Evolutionary conservation across 1,140 invertebrate species (phyloP), one percentile per base, ranked within the genome.

Genomic region (Tetramorium parvispinum): DNA sequence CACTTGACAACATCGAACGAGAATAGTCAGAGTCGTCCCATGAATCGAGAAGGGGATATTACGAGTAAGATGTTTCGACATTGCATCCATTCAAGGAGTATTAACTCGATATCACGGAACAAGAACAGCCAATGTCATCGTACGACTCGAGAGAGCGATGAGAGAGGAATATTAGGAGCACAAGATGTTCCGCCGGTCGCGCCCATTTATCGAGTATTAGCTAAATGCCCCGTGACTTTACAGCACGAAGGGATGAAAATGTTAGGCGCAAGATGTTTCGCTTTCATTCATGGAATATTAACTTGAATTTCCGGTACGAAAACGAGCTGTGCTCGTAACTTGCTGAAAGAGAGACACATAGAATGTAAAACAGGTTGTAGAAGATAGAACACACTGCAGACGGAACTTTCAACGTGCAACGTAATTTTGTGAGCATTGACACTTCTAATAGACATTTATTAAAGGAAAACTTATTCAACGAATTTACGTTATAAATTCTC

Each of bases 121-220:
- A 83, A 49, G 53, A 83, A 59, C 53, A 6, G 18, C 16, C 79
- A 82, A 71, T 43, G 79, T 82, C 79, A 57, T n/a, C 21, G 37
- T 75, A 16, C n/a, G 65, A 68, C 32, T 55, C 32, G 32, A 24
- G 32, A 24, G 3, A 55, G 37, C 21, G 49, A 43, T 43, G 78
- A 24, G 40, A 6, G 7, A 40, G 32, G 24, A 59, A 51, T 46
- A n/a, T 71, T 43, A 40, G 32, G 11, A n/a, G 21, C n/a, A n/a
- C 37, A 49, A 73, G 27, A 49, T 49, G 21, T 49, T 59, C n/a
- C n/a, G 27, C 27, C 43, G 16, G n/a, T 57, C n/a, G 46, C 21
- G 43, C 46, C 43, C 53, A 75, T 75, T 83, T 83, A 83, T 83
- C 68, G 68, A 59, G 27, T 75, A 83, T 49, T 75, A 83, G 57